Base-by-base conservation (phyloP, 2,797 vertebrate genomes). In the Hozukius guyotensis region DNA sequence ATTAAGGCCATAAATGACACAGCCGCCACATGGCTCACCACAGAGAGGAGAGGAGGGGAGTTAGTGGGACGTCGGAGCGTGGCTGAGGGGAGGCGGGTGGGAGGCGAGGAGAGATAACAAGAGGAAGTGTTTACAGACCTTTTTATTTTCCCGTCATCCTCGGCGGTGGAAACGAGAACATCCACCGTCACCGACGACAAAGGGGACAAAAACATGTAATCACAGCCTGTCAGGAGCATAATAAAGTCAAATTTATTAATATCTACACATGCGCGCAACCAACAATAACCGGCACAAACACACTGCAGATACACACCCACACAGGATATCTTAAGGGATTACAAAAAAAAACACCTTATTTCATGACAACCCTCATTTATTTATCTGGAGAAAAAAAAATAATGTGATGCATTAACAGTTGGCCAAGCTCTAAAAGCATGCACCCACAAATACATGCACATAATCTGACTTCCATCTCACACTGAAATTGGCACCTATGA, bases 91-190 rank as follows among this genome's bases (percentile, higher is more conserved):
- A 53, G 24, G 55, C 42, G 6, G 49, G 52, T 13, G 69, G 59
- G 32, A 46, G 55, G 67, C 53, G 20, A 46, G 36, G 55, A 27
- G 36, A 32, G 70, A 79, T 78, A 83, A 89, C 67, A 66, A 66
- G 71, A 78, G 78, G 70, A 80, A 75, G 53, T 83, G 59, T 85
- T 88, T 81, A 83, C 81, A 68, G 77, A 75, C 76, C 77, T 75
- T 87, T 90, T 91, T 85, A 86, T 88, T 87, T 89, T 87, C 80
- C 72, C 77, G 69, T 91, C 86, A 89, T 87, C 83, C 71, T 88
- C 32, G 1, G 64, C 77, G 11, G 55, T 10, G 34, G 60, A 74
- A 82, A 77, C 11, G 25, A 85, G 82, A 84, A 86, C 84, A 90
- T 84, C 85, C 86, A 83, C 65, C 25, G 10, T 81, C 88, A 86